Base-by-base conservation (phyloP, 1,140 invertebrate genomes). In the Cataglyphis hispanica region DNA sequence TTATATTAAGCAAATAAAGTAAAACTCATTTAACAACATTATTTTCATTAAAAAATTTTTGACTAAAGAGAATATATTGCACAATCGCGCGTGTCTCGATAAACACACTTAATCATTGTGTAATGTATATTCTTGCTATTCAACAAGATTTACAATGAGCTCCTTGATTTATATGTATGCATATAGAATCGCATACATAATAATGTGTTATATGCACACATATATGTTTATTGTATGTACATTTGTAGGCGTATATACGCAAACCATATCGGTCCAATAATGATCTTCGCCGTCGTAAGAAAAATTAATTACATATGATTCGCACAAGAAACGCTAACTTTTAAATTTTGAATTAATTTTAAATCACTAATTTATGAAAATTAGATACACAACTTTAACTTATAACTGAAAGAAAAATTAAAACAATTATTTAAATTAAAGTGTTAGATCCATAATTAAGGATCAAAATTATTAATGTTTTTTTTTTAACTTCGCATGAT, bases 91-190 rank as follows among this genome's bases (percentile, higher is more conserved):
- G 34, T 72, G 53, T 63, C 37, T 63, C 60, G 58, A 72, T 84
- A 72, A 56, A 56, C 43, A 40, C 10, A 64, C 85, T 89, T 25
- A 67, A 37, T 34, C 25, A 6, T 75, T 83, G 61, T 89, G 63
- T 74, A 87, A 90, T 85, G 80, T 87, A 86, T 76, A n/a, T 76
- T 81, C 88, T 90, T 91, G 67, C 85, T 87, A 76, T 86, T 92
- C 72, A 92, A 92, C 89, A 92, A 92, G 85, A 91, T 92, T 92
- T 89, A 91, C 88, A 91, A 91, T 75, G 64, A 86, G 83, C 72
- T 86, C 78, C 56, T 61, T 25, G 27, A 31, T 64, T n/a, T 53
- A 63, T 13, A 34, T 69, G 40, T 63, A 11, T 46, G 53, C 40
- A 50, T 58, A 25, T 37, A 80, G 37, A 60, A 69, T 19, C 81